These are phyloP conservation scores for Etheostoma spectabile DNA, from an alignment of 2,113 vertebrate species.

Conservation along the genomic window DNA sequence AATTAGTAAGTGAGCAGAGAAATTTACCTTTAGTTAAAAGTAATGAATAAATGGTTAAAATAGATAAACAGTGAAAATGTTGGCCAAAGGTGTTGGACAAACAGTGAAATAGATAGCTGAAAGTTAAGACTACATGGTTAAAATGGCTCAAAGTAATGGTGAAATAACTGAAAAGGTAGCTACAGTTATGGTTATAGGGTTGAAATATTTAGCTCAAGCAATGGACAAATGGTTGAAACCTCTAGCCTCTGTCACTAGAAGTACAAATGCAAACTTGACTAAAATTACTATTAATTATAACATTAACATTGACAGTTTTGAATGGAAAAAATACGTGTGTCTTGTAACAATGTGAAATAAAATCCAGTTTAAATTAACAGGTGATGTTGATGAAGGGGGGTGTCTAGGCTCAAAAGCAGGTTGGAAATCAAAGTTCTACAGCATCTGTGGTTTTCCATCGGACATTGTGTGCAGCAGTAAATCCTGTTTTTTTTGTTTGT, in stretches of 20 bases:
- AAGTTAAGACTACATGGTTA: neutral
- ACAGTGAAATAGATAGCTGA: neutral
- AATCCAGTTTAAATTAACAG: neutral
- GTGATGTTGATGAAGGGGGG: neutral
- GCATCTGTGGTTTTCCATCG: neutral
- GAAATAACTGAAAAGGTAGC: neutral
- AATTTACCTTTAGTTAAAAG: neutral
- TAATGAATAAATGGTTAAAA: neutral
- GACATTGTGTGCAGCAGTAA: neutral
- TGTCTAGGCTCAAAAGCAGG: neutral
- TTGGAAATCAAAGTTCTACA: neutral
- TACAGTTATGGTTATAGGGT: neutral
- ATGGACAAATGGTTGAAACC: neutral
- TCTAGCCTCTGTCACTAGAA: neutral
- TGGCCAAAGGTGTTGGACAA: neutral
- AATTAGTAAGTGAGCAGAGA: neutral
- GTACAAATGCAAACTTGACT: neutral
- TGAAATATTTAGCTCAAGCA: neutral
- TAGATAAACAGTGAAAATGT: neutral
- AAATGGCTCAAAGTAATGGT: neutral
- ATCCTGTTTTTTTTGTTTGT: neutral
- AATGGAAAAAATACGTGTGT: neutral
- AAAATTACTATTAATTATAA: neutral
- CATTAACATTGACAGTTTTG: neutral
- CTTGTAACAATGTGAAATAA: neutral